A percentile compares a stretch with the other conserved stretches of the same genome.
phyloP scores from a whole-genome alignment of 2,113 vertebrate genomes.

The Mesoclemmys tuberculata region DNA sequence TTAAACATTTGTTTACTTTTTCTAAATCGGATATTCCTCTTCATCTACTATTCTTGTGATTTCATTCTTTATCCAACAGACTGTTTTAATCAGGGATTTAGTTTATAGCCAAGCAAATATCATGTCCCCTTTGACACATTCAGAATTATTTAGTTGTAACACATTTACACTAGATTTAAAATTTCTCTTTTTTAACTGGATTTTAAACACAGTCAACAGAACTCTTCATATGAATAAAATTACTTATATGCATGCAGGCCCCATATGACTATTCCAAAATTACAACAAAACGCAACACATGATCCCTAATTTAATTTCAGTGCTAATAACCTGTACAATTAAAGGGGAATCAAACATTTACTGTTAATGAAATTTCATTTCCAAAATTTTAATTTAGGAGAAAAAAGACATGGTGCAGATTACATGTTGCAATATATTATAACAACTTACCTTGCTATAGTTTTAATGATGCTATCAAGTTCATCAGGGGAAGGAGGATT shows the following conservation, averaged over 20 bases:
- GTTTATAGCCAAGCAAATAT: constrained; percentile 21
- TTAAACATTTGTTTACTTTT: constrained; percentile 1
- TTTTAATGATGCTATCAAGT: constrained; percentile 96
- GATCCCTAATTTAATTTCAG: constrained; percentile 33
- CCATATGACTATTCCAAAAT: neutral
- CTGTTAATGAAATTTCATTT: neutral
- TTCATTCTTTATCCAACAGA: constrained; percentile 1
- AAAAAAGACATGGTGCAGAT: neutral
- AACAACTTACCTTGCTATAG: constrained; percentile 85
- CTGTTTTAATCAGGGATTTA: constrained; percentile 3
- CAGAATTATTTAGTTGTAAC: constrained; percentile 19
- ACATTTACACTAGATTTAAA: constrained; percentile 10
- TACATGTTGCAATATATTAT: neutral
- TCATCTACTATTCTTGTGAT: neutral
- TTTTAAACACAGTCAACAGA: constrained; percentile 24
- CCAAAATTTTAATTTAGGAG: neutral
- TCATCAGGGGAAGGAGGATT: constrained; percentile 94
- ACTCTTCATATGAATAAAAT: neutral
- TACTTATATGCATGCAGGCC: too few relatives aligned
- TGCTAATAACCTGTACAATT: constrained; percentile 24
- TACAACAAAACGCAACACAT: neutral
- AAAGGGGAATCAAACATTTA: constrained; percentile 24
- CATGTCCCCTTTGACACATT: constrained; percentile 16
- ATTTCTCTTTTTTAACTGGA: constrained; percentile 33
- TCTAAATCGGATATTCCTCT: neutral